A percentile compares a stretch with the other conserved stretches of the same genome.
Conservation (phyloP, 2,888 invertebrate species). For the Epistrophe grossulariae region DNA sequence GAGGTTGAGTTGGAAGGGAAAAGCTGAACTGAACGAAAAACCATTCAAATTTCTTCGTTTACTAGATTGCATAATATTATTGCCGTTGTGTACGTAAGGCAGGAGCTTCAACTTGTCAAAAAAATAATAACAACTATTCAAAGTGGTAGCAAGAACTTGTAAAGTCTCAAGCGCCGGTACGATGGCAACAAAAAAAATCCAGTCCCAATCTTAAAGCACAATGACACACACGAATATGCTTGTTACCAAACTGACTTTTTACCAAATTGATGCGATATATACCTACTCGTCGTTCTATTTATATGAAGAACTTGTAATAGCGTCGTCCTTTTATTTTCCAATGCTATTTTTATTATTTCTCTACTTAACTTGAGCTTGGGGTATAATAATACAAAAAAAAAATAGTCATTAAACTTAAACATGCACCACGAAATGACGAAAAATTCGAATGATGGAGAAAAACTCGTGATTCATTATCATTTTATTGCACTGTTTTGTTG, state of each 20-base stretch:
- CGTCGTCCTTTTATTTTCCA: background rate
- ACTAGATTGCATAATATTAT: constrained; percentile 17
- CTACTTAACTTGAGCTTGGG: constrained; percentile 21
- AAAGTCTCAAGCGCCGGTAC: background rate
- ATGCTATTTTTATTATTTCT: constrained; percentile 2
- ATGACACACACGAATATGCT: background rate
- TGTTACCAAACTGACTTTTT: constrained; percentile 38
- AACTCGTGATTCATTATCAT: constrained; percentile 49
- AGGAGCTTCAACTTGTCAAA: constrained; percentile 38
- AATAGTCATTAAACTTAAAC: constrained; percentile 51
- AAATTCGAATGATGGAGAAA: constrained; percentile 14
- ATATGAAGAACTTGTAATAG: background rate
- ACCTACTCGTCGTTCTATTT: background rate
- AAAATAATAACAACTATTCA: constrained; percentile 50
- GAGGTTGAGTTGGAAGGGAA: background rate
- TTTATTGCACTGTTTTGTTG: constrained; percentile 30
- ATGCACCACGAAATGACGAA: constrained; percentile 34
- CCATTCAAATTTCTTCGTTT: background rate
- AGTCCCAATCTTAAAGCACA: background rate
- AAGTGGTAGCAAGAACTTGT: constrained; percentile 9
- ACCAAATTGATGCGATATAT: constrained; percentile 21
- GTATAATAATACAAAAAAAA: constrained; percentile 2
- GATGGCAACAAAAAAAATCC: background rate
- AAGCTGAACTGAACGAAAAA: background rate
- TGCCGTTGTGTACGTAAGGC: constrained; percentile 8